These are phyloP conservation scores for Nomada ruficornis DNA, from an alignment of 2,888 invertebrate species.

Conservation along the genomic window DNA sequence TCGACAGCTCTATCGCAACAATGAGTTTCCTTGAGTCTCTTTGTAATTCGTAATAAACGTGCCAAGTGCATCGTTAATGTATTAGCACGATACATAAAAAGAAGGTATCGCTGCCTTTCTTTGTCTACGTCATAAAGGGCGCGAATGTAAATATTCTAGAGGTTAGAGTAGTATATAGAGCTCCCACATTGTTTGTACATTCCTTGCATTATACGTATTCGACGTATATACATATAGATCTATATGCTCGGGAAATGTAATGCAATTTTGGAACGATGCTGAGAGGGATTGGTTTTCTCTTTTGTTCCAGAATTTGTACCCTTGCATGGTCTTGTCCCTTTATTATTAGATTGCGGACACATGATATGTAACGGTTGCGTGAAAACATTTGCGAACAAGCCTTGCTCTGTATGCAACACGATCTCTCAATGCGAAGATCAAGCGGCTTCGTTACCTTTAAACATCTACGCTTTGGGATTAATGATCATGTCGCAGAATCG, in stretches of 20 bases:
- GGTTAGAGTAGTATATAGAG: conserved; percentile 31
- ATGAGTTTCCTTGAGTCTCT: not conserved
- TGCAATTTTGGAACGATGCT: not conserved
- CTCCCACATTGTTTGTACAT: not conserved
- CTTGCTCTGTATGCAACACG: conserved; percentile 78
- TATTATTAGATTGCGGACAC: conserved; percentile 89
- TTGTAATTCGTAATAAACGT: not conserved
- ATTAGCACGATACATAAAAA: not conserved
- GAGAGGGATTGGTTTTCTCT: not conserved
- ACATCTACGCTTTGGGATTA: conserved; percentile 81
- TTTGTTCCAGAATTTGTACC: conserved; percentile 55
- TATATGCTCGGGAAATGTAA: not conserved
- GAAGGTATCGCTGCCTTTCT: not conserved
- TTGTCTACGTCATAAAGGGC: not conserved
- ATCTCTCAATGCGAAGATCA: not conserved
- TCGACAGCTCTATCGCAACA: not conserved
- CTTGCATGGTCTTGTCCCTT: conserved; percentile 82
- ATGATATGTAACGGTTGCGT: conserved; percentile 89
- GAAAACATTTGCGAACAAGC: conserved; percentile 81
- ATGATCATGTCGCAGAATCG: conserved; percentile 53
- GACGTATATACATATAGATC: too few species aligned
- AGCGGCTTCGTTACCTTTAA: conserved; percentile 76
- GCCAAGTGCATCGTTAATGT: not conserved
- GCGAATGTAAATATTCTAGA: not conserved
- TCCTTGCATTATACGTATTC: not conserved